Conservation (phyloP, 2,888 invertebrate species). For the Meiosimyza decipiens region DNA sequence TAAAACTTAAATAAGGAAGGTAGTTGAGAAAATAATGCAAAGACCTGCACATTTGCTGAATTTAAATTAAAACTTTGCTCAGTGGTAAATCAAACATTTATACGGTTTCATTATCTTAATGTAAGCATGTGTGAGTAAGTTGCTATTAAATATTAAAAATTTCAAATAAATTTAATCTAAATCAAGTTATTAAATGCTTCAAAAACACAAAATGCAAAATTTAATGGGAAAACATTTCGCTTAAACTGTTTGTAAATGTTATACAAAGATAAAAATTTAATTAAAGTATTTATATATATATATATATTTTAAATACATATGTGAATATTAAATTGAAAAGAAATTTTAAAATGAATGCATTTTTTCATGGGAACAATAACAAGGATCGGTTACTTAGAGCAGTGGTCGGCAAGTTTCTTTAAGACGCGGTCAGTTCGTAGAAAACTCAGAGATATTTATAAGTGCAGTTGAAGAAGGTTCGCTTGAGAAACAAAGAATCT, state of each 20-base stretch:
- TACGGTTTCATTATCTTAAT: not conserved
- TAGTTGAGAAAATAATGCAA: not conserved
- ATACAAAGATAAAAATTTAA: slow-evolving; percentile 1
- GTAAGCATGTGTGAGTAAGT: not conserved
- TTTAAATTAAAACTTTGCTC: not conserved
- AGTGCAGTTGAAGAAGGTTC: too few relatives aligned
- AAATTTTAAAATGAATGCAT: too few relatives aligned
- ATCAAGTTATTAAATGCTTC: not conserved
- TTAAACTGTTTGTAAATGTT: slow-evolving; percentile 1
- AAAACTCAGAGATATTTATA: too few relatives aligned
- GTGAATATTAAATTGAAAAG: too few relatives aligned
- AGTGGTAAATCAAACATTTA: not conserved
- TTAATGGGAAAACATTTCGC: slow-evolving; percentile 18
- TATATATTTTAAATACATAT: too few relatives aligned
- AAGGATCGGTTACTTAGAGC: too few relatives aligned
- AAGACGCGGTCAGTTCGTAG: too few relatives aligned
- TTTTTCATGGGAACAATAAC: too few relatives aligned
- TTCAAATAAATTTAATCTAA: not conserved
- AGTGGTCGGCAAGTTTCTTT: too few relatives aligned
- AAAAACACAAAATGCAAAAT: not conserved
- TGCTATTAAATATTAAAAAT: not conserved
- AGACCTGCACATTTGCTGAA: too few relatives aligned
- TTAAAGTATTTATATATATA: not conserved
- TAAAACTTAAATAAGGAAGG: not conserved
- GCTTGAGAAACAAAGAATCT: too few relatives aligned